Conservation (phyloP, 2,888 invertebrate species). For the Ophioninae sp. region DNA sequence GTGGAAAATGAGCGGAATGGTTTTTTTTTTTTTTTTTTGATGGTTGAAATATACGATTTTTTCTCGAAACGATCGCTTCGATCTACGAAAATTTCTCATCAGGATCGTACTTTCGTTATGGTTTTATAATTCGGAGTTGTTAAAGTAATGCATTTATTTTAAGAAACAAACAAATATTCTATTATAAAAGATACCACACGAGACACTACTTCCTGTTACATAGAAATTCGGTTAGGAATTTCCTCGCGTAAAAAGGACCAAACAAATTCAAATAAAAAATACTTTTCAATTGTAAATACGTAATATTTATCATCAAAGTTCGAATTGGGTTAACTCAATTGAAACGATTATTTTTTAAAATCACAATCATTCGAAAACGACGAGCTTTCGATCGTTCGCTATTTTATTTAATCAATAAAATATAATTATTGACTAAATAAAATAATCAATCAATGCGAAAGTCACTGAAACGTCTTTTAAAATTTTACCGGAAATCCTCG, state of each 20-base stretch:
- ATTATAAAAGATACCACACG: no score
- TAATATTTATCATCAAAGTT: background rate
- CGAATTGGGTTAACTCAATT: background rate
- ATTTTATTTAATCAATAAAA: background rate
- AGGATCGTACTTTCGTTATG: background rate
- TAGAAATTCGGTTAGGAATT: no score
- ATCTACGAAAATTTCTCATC: background rate
- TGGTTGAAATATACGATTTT: background rate
- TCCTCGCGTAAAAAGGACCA: no score
- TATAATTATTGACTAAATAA: no score
- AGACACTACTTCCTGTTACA: no score
- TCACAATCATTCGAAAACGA: background rate
- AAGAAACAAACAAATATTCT: no score
- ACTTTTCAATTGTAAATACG: background rate
- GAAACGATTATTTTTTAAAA: background rate
- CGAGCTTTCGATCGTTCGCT: background rate
- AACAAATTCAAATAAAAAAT: no score
- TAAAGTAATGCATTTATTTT: no score
- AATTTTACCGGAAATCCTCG: background rate
- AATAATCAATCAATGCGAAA: no score
- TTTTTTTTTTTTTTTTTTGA: background rate
- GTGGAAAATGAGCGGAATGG: background rate
- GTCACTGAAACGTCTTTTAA: background rate
- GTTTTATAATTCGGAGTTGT: no score
- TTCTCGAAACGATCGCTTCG: background rate